phyloP scores from a whole-genome alignment of 2,888 invertebrate species.

The Aethes cnicana region DNA sequence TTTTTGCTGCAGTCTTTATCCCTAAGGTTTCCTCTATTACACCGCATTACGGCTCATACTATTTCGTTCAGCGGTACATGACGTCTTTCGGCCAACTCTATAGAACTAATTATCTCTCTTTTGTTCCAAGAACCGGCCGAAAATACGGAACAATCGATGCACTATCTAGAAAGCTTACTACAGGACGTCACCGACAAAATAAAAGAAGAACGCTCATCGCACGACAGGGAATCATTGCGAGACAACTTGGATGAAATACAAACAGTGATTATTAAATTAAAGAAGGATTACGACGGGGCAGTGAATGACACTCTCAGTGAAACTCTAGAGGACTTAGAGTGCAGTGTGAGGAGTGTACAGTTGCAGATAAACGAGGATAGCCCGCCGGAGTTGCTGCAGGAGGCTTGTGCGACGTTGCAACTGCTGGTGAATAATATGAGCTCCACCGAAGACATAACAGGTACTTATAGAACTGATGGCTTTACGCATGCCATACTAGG shows the following conservation, averaged over 20 bases:
- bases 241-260: slow-evolving; percentile 73
- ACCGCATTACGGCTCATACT: too few species aligned
- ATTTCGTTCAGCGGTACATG: too few species aligned
- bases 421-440: slow-evolving; percentile 61
- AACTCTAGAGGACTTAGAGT: slow-evolving; percentile 77
- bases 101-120: too few species aligned
- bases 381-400: slow-evolving; percentile 62
- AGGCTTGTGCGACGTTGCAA: slow-evolving; percentile 70
- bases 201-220: slow-evolving; percentile 40
- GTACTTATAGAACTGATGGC: slow-evolving; percentile 38
- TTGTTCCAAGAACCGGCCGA: too few species aligned
- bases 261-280: slow-evolving; percentile 71
- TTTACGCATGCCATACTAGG: too few species aligned
- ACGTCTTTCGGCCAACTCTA: too few species aligned
- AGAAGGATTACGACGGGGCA: slow-evolving; percentile 62
- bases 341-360: slow-evolving; percentile 76
- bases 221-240: slow-evolving; percentile 55
- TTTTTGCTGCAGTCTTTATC: too few species aligned
- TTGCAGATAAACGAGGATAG: slow-evolving; percentile 71
- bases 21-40: too few species aligned
- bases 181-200: slow-evolving; percentile 60
- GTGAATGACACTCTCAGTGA: slow-evolving; percentile 69
- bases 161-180: slow-evolving; percentile 54
- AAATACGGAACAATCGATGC: slow-evolving; percentile 48
- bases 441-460: slow-evolving; percentile 47